These are phyloP conservation scores for Chanos chanos DNA, from an alignment of 2,797 vertebrate genomes.

Conservation along the genomic window DNA sequence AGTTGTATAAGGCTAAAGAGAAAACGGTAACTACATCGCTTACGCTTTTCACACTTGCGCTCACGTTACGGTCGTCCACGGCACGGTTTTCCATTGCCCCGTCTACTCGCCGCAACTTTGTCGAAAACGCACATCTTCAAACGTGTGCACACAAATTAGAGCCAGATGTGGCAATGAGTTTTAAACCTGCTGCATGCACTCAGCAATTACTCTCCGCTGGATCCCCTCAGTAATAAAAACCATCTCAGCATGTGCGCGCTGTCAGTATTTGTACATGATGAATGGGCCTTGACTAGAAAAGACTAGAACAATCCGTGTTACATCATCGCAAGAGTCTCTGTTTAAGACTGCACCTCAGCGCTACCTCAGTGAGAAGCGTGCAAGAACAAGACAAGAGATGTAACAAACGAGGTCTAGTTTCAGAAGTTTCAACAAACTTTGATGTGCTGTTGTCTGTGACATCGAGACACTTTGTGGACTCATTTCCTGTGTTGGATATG, in stretches of 20 bases:
- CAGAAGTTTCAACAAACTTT: too few relatives aligned
- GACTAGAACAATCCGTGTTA: not conserved
- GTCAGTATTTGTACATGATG: not conserved
- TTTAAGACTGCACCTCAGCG: not conserved
- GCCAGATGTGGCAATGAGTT: constrained; percentile 10
- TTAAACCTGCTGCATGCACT: not conserved
- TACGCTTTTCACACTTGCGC: too few relatives aligned
- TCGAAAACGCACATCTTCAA: not conserved
- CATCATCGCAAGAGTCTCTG: not conserved
- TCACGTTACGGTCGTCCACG: constrained; percentile 10
- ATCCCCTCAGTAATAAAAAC: not conserved
- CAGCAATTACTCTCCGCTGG: not conserved
- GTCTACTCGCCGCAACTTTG: not conserved
- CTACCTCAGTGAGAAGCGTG: not conserved
- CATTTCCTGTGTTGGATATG: not conserved
- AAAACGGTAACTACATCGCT: too few relatives aligned
- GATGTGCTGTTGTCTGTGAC: too few relatives aligned
- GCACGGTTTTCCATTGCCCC: not conserved
- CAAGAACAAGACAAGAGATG: too few relatives aligned
- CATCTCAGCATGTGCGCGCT: not conserved
- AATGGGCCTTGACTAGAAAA: not conserved
- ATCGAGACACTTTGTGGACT: too few relatives aligned
- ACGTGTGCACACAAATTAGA: not conserved
- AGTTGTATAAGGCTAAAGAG: too few relatives aligned
- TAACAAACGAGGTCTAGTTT: too few relatives aligned